Base-by-base conservation (phyloP, 2,888 invertebrate genomes). In the Drepanosiphum platanoidis region DNA sequence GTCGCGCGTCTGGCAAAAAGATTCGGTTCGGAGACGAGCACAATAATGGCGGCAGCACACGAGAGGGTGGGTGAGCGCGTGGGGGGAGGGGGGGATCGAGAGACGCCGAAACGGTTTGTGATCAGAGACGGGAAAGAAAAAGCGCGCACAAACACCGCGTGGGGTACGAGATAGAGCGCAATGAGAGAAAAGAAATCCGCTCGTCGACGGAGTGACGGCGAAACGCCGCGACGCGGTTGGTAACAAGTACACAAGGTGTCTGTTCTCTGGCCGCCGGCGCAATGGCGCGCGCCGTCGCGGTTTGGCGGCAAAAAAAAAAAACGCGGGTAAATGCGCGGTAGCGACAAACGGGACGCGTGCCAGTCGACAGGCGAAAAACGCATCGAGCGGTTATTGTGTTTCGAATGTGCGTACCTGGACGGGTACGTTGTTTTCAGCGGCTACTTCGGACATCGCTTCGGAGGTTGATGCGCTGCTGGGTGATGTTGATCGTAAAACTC, bases 281-380 rank as follows among this genome's bases (percentile, higher is more conserved):
- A 27, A 61, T 61, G 61, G 61, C 61, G 61, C 66, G 66, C 32
- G 32, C 32, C 32, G 27, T n/a, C 15, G 30, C 64, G 52, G 70
- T 82, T 72, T 82, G 61, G 82, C 82, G 81, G 81, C 81, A 81
- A 81, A 81, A 42, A 81, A 81, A 81, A 42, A 8, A 22, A 46
- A 39, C 39, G 46, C 32, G 61, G 22, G 18, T 9, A 46, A 22
- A 18, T 18, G 4, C 11, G 27, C 1, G 13, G 3, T 22, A 9
- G 39, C 42, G 32, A 8, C 30, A n/a, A n/a, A 30, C 74, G 61
- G 9, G 27, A n/a, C 5, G 9, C n/a, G 27, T 11, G 18, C 27
- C 9, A 8, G 27, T 11, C n/a, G 13, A 32, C n/a, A n/a, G 30
- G 15, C 32, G 27, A 27, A 27, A 1, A 2, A 18, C 52, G 18